Evolutionary conservation across 2,888 invertebrate species (phyloP).

Genomic region (Malthinus seriepunctatus): DNA sequence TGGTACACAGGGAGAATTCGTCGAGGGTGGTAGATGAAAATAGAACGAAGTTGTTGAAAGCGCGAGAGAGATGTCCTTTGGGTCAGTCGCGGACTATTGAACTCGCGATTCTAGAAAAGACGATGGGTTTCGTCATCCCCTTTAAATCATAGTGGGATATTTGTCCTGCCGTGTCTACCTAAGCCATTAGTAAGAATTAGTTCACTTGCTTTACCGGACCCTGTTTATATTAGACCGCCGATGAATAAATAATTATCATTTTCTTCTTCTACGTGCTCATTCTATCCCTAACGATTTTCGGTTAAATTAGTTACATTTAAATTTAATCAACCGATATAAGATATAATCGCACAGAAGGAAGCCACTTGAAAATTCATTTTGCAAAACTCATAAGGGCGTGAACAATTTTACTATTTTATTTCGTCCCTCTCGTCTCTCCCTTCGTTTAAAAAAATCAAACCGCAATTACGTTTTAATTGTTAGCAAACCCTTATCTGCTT

Average conservation of each 20-base stretch:
- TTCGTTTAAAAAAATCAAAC: no score
- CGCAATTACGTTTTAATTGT: no score
- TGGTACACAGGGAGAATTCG: conserved; percentile 34
- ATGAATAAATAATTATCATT: conserved; percentile 33
- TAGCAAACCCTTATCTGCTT: no score
- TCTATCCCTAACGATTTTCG: conserved; percentile 19
- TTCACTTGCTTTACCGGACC: conserved; percentile 33
- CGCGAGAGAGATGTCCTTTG: conserved; percentile 54
- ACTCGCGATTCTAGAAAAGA: conserved; percentile 49
- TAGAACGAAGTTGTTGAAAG: conserved; percentile 55
- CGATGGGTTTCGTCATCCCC: conserved; percentile 37
- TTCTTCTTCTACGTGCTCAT: conserved; percentile 23
- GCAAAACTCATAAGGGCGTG: background rate
- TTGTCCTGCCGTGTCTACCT: conserved; percentile 34
- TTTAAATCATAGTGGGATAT: conserved; percentile 37
- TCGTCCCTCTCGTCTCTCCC: no score
- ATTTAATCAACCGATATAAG: conserved; percentile 16
- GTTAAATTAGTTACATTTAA: conserved; percentile 19
- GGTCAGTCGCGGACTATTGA: conserved; percentile 60
- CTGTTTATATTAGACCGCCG: conserved; percentile 27
- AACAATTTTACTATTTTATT: background rate
- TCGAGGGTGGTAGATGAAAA: conserved; percentile 41
- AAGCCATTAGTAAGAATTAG: conserved; percentile 41
- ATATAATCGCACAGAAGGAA: background rate
- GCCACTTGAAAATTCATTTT: background rate